Evolutionary conservation across 2,113 vertebrate genomes (phyloP), one percentile per base, ranked within the genome.

Genomic region (Pollachius pollachius): DNA sequence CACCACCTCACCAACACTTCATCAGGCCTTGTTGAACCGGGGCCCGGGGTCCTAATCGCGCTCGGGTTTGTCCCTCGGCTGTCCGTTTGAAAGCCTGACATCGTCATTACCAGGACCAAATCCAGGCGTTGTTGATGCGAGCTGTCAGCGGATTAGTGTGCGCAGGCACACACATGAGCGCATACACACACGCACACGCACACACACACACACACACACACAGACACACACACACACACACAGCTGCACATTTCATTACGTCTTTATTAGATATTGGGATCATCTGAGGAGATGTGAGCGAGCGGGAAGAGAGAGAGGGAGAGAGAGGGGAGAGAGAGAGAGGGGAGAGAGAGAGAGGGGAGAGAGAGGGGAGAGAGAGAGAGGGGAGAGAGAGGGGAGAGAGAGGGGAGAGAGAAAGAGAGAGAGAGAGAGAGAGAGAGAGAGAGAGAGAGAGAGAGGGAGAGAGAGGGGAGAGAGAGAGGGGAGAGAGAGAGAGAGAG

Each of bases 131-230:
- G 87, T 85, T 90, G 91, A 91, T 87, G 76, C 48, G 56, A 74
- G 79, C 81, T 88, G 88, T 88, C 88, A 64, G 77, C 81, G 56
- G 84, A 88, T 88, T 86, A 89, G 82, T 27, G 27, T 27, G 27
- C n/a, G n/a, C n/a, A n/a, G n/a, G n/a, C 27, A 27, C 27, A 27
- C 27, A 27, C 27, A 27, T 27, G 27, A 3, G 27, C 27, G 27
- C 27, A 27, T 27, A 27, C 27, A 27, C 27, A 27, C 4, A 27
- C 27, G 27, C 27, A 27, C 27, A 27, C 4, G 27, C 27, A 27
- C 2, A 27, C 27, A 4, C 27, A 27, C 27, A 3, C 27, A 3
- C 27, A 27, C 27, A 27, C 27, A 27, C 27, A 72, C 72, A n/a
- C 3, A 15, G 30, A 27, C 27, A 3, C 27, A 3, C 27, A 27